phyloP scores from a whole-genome alignment of 2,113 vertebrate genomes.

The Copsychus sechellarum region DNA sequence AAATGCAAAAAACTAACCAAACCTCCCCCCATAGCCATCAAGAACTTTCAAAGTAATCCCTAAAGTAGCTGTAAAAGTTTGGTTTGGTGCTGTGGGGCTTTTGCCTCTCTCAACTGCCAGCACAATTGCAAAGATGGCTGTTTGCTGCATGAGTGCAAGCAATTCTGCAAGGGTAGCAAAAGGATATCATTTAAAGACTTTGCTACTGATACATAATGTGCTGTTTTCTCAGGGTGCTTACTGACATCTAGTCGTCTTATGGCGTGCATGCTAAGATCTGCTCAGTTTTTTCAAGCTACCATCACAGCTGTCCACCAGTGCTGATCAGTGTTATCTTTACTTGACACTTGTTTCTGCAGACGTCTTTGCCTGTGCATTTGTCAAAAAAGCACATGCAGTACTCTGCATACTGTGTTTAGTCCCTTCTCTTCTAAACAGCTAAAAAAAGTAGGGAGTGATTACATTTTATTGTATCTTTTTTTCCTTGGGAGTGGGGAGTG shows the following conservation, averaged over 20 bases:
- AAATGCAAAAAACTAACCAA: background rate
- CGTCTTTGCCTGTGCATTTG: background rate
- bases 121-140: background rate
- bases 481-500: background rate
- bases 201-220: background rate
- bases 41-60: background rate
- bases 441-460: background rate
- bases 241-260: background rate
- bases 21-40: rapidly evolving
- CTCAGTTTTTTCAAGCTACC: background rate
- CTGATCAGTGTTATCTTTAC: background rate
- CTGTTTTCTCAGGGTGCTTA: background rate
- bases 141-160: background rate
- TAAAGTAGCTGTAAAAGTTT: background rate
- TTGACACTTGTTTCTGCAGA: background rate
- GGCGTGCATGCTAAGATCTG: background rate
- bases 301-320: background rate
- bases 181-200: background rate
- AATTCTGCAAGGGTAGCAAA: background rate
- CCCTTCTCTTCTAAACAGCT: background rate
- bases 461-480: background rate
- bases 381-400: background rate
- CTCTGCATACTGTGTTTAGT: background rate
- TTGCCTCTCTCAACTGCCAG: background rate
- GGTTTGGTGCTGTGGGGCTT: background rate